Percentiles rank a stretch among this genome's conserved stretches.
Evolutionary conservation across 2,888 invertebrate species (phyloP).

Genomic region (Acrobasis suavella): DNA sequence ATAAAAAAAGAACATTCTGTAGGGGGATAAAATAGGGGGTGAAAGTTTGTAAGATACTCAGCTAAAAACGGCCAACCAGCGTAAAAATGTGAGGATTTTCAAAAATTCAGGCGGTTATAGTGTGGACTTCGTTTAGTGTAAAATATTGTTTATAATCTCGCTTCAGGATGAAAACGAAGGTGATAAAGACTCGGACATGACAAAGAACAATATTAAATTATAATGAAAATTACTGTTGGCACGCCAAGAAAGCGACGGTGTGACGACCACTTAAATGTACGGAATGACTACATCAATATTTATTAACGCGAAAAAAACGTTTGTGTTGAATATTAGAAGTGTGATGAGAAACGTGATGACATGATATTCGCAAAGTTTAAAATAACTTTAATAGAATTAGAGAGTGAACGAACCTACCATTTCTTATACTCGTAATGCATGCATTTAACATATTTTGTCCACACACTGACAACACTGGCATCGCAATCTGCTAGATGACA

Average conservation of each 20-base stretch:
- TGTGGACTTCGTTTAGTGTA: too few relatives aligned
- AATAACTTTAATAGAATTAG: neutral
- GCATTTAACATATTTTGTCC: too few relatives aligned
- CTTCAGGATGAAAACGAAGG: neutral
- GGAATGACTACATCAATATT: slow-evolving; percentile 11
- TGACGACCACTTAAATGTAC: slow-evolving; percentile 12
- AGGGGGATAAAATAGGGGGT: too few relatives aligned
- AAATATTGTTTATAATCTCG: slow-evolving; percentile 5
- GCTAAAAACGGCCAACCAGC: too few relatives aligned
- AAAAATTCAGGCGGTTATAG: too few relatives aligned
- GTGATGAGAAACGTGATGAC: slow-evolving; percentile 4
- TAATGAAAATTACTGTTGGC: slow-evolving; percentile 9
- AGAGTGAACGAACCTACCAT: neutral
- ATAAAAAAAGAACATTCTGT: too few relatives aligned
- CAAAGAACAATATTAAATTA: slow-evolving; percentile 9
- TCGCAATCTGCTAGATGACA: too few relatives aligned
- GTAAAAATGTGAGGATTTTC: too few relatives aligned
- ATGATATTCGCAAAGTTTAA: neutral
- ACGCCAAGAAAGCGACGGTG: slow-evolving; percentile 11
- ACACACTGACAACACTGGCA: too few relatives aligned
- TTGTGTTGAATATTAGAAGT: slow-evolving; percentile 6
- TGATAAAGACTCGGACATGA: slow-evolving; percentile 9
- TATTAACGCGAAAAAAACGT: neutral
- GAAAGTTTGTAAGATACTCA: too few relatives aligned
- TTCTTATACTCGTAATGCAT: neutral